These are phyloP conservation scores for Alces alces DNA, from an alignment of 2,113 vertebrate genomes.

Conservation along the genomic window DNA sequence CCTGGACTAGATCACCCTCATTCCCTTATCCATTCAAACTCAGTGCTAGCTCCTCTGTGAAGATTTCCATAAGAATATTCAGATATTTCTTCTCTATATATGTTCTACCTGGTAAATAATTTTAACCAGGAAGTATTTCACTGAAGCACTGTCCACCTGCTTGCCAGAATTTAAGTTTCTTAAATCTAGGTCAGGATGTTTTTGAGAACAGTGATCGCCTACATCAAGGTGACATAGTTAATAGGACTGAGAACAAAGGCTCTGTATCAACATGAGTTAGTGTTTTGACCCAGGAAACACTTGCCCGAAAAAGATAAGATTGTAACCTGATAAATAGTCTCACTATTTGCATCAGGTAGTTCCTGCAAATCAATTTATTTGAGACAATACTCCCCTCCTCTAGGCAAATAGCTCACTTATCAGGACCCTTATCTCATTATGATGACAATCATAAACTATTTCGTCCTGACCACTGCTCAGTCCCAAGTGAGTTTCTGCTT, in stretches of 20 bases:
- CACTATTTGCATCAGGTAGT: neutral
- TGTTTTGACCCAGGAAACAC: neutral
- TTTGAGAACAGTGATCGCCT: neutral
- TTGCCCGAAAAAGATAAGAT: slow-evolving; percentile 24
- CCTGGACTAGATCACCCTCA: neutral
- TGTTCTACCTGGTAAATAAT: slow-evolving; percentile 17
- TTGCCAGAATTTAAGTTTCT: neutral
- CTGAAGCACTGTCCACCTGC: neutral
- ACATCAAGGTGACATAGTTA: neutral
- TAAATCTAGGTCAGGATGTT: neutral
- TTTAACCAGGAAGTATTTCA: neutral
- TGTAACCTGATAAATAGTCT: slow-evolving; percentile 10
- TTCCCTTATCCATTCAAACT: neutral
- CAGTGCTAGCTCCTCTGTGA: neutral
- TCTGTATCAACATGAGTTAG: neutral
- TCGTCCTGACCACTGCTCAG: neutral
- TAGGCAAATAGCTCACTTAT: neutral
- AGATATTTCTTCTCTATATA: neutral
- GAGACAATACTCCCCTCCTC: neutral
- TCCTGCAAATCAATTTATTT: slow-evolving; percentile 12
- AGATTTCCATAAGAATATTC: neutral
- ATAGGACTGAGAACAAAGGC: neutral
- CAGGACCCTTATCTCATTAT: neutral
- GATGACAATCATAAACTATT: neutral
- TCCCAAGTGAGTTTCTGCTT: neutral